Conservation (phyloP, 2,113 vertebrate genomes). For the Coreoperca whiteheadi region DNA sequence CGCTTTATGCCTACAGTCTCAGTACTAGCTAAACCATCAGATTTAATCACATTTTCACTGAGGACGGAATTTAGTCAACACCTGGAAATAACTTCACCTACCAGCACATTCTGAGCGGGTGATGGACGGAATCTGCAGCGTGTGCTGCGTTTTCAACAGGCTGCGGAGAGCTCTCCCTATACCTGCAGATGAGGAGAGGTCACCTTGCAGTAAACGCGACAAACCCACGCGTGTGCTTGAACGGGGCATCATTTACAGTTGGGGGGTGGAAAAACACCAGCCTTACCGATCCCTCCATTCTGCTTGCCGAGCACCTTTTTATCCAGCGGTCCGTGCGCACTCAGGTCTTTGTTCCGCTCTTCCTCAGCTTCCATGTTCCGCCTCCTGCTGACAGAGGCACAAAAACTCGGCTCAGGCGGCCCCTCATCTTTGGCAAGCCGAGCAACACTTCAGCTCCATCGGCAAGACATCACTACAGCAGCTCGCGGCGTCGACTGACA, state of each 20-base stretch:
- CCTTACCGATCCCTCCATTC: conserved; percentile 59
- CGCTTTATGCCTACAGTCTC: neutral
- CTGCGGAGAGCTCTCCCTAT: conserved; percentile 73
- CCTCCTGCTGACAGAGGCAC: conserved; percentile 74
- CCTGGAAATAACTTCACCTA: conserved; percentile 45
- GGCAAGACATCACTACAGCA: conserved; percentile 32
- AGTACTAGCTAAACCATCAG: neutral
- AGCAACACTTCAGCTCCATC: conserved; percentile 57
- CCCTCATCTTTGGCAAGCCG: conserved; percentile 62
- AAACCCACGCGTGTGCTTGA: no score
- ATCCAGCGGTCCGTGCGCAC: conserved; percentile 64
- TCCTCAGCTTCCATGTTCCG: conserved; percentile 78
- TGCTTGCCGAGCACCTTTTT: conserved; percentile 63
- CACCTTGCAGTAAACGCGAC: neutral
- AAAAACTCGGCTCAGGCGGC: conserved; percentile 32
- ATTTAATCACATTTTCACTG: neutral
- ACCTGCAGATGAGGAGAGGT: conserved; percentile 63
- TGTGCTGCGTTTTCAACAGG: conserved; percentile 73
- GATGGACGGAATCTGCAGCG: conserved; percentile 76
- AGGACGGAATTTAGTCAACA: neutral
- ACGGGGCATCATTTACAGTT: no score
- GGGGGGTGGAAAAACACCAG: neutral
- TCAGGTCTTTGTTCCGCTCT: conserved; percentile 73
- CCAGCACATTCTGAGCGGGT: conserved; percentile 76
- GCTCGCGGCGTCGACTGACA: neutral